Base-by-base conservation (phyloP, 2,797 vertebrate genomes). In the Bucorvus abyssinicus region DNA sequence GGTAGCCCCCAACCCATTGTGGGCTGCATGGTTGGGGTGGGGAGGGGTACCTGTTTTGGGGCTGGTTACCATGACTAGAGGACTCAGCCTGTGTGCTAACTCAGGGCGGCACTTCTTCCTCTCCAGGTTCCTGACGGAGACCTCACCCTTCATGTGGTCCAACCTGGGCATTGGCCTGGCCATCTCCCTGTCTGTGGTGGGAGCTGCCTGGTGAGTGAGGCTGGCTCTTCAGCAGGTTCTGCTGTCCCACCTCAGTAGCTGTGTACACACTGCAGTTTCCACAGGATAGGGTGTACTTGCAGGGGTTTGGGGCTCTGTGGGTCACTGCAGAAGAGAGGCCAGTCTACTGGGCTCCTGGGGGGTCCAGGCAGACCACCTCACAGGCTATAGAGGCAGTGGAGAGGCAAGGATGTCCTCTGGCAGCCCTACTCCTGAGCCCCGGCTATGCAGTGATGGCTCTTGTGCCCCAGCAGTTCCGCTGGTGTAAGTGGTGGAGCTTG, bases 101-200 rank as follows among this genome's bases (percentile, higher is more conserved):
- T 69, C 1, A 1, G 59, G 29, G 32, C 34, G 29, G 32, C 34
- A 22, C 42, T 93, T 55, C 38, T 89, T 81, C 26, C 34, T 92
- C 7, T 93, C 32, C 95, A 99, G 99, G 99, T 99, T 99, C 98
- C 98, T 99, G 90, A 99, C 99, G 0, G 99, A 99, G 97, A 99
- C 99, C 5, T 99, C 99, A 6, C 99, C 99, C 16, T 99, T 98
- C 94, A 99, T 99, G 99, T 99, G 99, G 99, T 99, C 98, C 70
- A 99, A 99, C 96, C 98, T 99, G 95, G 99, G 99, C 80, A 99
- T 99, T 79, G 99, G 99, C 57, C 95, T 99, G 95, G 98, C 99
- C 94, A 99, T 99, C 93, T 99, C 99, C 27, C 97, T 99, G 76
- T 99, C 99, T 26, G 99, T 99, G 78, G 99, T 99, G 76, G 99